phyloP scores from a whole-genome alignment of 2,113 vertebrate genomes.

The Anguilla japonica region DNA sequence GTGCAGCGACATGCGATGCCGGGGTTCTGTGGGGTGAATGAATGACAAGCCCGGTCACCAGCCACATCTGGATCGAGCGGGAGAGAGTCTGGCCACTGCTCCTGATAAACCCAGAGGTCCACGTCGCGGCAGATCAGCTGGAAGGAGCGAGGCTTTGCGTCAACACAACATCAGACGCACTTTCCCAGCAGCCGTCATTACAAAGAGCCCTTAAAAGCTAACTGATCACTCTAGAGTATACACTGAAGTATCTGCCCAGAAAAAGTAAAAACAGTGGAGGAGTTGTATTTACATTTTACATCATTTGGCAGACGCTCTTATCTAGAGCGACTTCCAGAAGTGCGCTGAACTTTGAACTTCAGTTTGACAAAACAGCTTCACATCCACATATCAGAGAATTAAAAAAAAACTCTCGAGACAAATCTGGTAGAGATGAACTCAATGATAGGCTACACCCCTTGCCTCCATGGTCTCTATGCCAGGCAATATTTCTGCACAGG shows the following conservation, averaged over 20 bases:
- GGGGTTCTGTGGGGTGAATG: background rate
- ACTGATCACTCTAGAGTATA: conserved; percentile 55
- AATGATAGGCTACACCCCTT: conserved; percentile 28
- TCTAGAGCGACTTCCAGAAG: no score
- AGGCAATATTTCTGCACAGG: no score
- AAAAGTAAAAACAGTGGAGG: conserved; percentile 38
- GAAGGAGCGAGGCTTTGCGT: background rate
- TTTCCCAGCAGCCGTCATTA: background rate
- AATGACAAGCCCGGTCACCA: conserved; percentile 31
- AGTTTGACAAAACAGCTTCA: no score
- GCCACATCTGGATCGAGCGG: conserved; percentile 25
- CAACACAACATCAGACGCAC: background rate
- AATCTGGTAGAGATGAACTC: background rate
- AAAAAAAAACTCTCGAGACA: background rate
- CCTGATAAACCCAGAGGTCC: background rate
- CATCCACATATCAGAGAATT: no score
- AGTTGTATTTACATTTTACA: background rate
- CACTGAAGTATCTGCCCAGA: conserved; percentile 56
- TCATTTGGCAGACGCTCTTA: no score
- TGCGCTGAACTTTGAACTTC: no score
- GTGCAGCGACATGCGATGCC: background rate
- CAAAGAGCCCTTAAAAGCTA: background rate
- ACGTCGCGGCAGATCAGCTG: background rate
- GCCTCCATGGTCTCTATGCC: conserved; percentile 14
- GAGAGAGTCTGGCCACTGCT: background rate